Evolutionary conservation across 2,113 vertebrate genomes (phyloP).

Genomic region (Madoqua kirkii): DNA sequence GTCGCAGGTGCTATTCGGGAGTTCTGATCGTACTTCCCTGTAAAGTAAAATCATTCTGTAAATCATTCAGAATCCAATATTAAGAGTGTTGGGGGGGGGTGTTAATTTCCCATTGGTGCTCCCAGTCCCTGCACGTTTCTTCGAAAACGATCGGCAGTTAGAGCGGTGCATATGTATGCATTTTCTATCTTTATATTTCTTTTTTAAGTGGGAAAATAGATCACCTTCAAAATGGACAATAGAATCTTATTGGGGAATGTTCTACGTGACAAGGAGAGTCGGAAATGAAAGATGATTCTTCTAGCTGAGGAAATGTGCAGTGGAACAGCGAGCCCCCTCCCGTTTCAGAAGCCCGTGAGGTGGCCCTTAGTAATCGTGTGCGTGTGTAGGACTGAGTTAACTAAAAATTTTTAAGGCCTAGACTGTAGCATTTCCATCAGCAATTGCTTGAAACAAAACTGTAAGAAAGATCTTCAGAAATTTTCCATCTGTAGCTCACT

Average conservation of each 20-base stretch:
- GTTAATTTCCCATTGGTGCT: neutral
- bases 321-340: neutral
- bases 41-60: neutral
- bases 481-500: neutral
- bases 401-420: neutral
- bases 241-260: neutral
- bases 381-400: neutral
- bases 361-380: neutral
- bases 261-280: neutral
- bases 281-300: neutral
- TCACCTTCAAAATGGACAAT: neutral
- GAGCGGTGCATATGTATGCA: neutral
- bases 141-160: neutral
- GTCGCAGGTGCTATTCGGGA: conserved; percentile 48
- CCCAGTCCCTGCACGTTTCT: conserved; percentile 26
- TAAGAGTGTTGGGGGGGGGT: neutral
- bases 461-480: neutral
- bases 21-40: neutral
- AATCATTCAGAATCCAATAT: neutral
- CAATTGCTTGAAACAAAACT: neutral
- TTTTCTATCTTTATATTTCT: neutral
- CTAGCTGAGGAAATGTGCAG: neutral
- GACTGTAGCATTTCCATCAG: neutral
- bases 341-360: neutral
- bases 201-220: neutral